Base-by-base conservation (phyloP, 2,888 invertebrate genomes). In the Acanthopleura granulata region DNA sequence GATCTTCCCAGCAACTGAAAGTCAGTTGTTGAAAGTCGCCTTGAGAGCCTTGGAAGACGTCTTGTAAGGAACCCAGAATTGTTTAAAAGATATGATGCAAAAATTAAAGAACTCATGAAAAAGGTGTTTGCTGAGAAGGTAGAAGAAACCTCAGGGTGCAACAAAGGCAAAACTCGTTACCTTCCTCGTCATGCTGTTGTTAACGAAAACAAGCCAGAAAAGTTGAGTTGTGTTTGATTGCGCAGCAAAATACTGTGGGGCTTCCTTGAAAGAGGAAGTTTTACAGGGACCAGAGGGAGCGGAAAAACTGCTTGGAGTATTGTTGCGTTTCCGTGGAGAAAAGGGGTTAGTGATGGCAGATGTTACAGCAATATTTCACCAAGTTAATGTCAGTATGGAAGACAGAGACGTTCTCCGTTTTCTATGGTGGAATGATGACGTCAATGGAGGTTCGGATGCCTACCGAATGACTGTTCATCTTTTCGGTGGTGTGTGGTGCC, bases 401-500 rank as follows among this genome's bases (percentile, higher is more conserved):
- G n/a, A n/a, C n/a, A n/a, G n/a, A n/a, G n/a, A n/a, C n/a, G n/a
- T 49, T 50, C 27, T 72, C 18, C 22, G 51, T 9, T 72, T 72
- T 30, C 30, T 72, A 4, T 72, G 72, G 72, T 40, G 72, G 72
- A 49, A 12, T 57, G 57, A 57, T 18, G 61, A 25, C 9, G 3
- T 27, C 29, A 57, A 15, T 22, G 25, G 29, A 15, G 16, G 22
- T 16, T 22, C 50, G 3, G 74, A 25, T 16, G 18, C 25, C 15
- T 74, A 71, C 27, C 51, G 71, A n/a, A 74, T 74, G 74, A 74
- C 49, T 29, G 50, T 16, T 62, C 74, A 74, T 51, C 49, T 72
- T 18, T 71, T 74, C 18, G 74, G 70, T 18, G 74, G 50, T 71
- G 57, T 72, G n/a, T 71, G 50, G 50, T 40, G 71, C 27, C 62